Conservation (phyloP, 53 echinoderm and acorn worm species). For the Glandiceps talaboti region DNA sequence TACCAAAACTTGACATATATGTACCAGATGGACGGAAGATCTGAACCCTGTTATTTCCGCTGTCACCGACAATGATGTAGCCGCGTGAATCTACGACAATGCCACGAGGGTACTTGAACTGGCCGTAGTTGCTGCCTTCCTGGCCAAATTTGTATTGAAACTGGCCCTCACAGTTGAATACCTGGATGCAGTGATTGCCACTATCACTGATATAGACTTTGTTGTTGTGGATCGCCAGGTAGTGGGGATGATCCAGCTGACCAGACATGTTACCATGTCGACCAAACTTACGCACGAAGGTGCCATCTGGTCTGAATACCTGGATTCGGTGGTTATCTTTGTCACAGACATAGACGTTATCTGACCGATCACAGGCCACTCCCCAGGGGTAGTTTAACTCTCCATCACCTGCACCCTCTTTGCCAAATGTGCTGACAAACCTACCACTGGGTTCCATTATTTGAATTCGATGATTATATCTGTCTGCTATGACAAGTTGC, state of each 20-base stretch:
- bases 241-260: slow-evolving; percentile 1
- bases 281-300: slow-evolving; percentile 4
- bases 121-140: slow-evolving; percentile 2
- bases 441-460: slow-evolving; percentile 1
- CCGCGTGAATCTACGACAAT: slow-evolving; percentile 4
- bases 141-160: slow-evolving; percentile 3
- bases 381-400: slow-evolving; percentile 9
- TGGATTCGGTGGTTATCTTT: slow-evolving; percentile 1
- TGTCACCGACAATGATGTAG: not conserved
- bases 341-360: slow-evolving; percentile 10
- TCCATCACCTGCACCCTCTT: not conserved
- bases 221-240: slow-evolving; percentile 3
- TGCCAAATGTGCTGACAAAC: slow-evolving; percentile 8
- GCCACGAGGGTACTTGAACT: slow-evolving; percentile 7
- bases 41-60: slow-evolving; percentile 9
- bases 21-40: not conserved
- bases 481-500: slow-evolving; percentile 2
- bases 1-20: slow-evolving; percentile 2
- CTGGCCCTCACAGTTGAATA: slow-evolving; percentile 1
- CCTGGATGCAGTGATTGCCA: slow-evolving; percentile 8
- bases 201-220: not conserved
- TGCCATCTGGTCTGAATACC: not conserved
- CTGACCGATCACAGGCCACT: slow-evolving; percentile 1
- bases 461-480: slow-evolving; percentile 2
- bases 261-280: not conserved